Conservation (phyloP, 2,113 vertebrate genomes). For the Cheirogaleus medius region DNA sequence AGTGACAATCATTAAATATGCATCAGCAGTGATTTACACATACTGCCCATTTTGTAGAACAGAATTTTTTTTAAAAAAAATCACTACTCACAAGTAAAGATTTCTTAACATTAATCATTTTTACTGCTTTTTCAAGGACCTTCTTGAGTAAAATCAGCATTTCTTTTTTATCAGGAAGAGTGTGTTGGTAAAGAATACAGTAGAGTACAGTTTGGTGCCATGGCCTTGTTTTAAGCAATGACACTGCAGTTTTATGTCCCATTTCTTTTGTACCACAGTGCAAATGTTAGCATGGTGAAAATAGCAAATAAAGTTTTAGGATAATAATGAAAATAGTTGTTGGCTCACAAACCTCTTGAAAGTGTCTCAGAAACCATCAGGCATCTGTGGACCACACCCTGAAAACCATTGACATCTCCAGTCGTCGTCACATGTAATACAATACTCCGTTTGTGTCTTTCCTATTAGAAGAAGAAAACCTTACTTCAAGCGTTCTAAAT, state of each 20-base stretch:
- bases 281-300: not conserved
- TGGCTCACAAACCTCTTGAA: not conserved
- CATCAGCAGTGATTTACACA: not conserved
- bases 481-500: not conserved
- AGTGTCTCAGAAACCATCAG: not conserved
- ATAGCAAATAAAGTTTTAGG: not conserved
- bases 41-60: not conserved
- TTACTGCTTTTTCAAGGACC: not conserved
- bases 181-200: not conserved
- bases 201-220: not conserved
- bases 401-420: not conserved
- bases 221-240: not conserved
- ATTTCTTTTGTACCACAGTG: not conserved
- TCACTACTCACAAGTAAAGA: not conserved
- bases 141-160: not conserved
- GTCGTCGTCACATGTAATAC: not conserved
- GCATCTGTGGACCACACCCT: not conserved
- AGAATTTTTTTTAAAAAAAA: not conserved
- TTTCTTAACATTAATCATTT: not conserved
- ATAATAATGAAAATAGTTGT: not conserved
- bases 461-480: not conserved
- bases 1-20: not conserved
- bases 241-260: no score
- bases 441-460: not conserved
- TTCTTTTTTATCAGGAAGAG: not conserved